Base-by-base conservation (phyloP, 1,140 invertebrate species). In the Lethocerus indicus region DNA sequence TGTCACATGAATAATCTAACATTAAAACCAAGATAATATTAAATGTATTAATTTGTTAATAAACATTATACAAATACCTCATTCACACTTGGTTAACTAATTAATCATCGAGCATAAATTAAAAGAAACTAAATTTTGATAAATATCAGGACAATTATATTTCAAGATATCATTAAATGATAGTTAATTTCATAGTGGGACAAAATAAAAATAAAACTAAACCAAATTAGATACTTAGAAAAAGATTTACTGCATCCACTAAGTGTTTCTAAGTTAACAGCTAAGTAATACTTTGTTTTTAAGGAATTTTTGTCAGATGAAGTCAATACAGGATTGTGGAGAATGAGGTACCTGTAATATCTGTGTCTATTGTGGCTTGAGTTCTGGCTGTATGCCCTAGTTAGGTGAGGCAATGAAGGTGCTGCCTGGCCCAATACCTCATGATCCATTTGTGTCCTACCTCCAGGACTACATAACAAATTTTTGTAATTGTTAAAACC, bases 271-370 rank as follows among this genome's bases (percentile, higher is more conserved):
- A 39, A 6, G 3, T 5, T 42, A 42, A 20, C 3, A 42, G 5
- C 13, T 36, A 36, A 36, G 20, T 9, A 36, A 36, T n/a, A 9
- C n/a, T 9, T 32, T 32, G 7, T 32, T 9, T 32, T 32, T 32
- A 16, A 2, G 2, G n/a, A 16, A 25, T 26, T 44, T n/a, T n/a
- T n/a, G n/a, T n/a, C n/a, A n/a, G n/a, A n/a, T n/a, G n/a, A n/a
- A n/a, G n/a, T n/a, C n/a, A n/a, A n/a, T n/a, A n/a, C n/a, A n/a
- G n/a, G n/a, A n/a, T n/a, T n/a, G n/a, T n/a, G n/a, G n/a, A n/a
- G n/a, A 35, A n/a, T 35, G 12, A 35, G 12, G 12, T 47, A 47
- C 32, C 47, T 54, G 53, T 56, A 56, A 36, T 56, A 56, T 12
- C 52, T 44, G 40, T 54, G 50, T 23, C 54, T 28, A 28, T 52